Evolutionary conservation across 2,113 vertebrate genomes (phyloP), one percentile per base, ranked within the genome.

Genomic region (Equus quagga): DNA sequence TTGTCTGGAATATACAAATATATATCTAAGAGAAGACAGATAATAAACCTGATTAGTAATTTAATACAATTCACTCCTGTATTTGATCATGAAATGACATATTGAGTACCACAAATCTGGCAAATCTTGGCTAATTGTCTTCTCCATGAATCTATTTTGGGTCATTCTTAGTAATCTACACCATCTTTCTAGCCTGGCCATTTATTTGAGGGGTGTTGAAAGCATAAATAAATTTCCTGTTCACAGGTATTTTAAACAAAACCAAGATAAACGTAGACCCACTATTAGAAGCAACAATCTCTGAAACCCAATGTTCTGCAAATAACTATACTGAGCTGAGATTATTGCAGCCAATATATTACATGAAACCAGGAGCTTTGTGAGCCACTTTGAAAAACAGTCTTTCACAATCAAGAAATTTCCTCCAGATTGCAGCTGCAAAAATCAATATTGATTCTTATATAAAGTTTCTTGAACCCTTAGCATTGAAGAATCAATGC

Each of bases 361-460:
- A 96, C 8, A 75, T 89, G 56, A 94, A 98, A 94, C 62, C 28
- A 89, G 62, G n/a, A 85, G 78, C 41, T 93, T 96, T 96, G 62
- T 86, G 69, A 91, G 73, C 12, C 54, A 49, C 51, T 67, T 91
- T 95, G 58, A 94, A 96, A 97, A 92, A 94, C 26, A 82, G 33
- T 70, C 94, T 82, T 96, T 76, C 36, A 91, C 85, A 93, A 87
- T 92, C 58, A 95, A 89, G 81, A 94, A 96, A 93, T 93, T 82
- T 93, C 36, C 62, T 93, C 44, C 58, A 64, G 64, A 96, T 60
- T 95, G 13, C 60, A 93, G 85, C 85, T 94, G 33, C 4, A 81
- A 92, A 93, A 94, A 89, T 95, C 87, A 95, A 80, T 92, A 97
- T 76, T 90, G 80, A 94, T 93, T 83, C 58, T 58, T 94, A 23